Evolutionary conservation across 2,888 invertebrate genomes (phyloP), one percentile per base, ranked within the genome.

Genomic region (Hemithea aestivaria): DNA sequence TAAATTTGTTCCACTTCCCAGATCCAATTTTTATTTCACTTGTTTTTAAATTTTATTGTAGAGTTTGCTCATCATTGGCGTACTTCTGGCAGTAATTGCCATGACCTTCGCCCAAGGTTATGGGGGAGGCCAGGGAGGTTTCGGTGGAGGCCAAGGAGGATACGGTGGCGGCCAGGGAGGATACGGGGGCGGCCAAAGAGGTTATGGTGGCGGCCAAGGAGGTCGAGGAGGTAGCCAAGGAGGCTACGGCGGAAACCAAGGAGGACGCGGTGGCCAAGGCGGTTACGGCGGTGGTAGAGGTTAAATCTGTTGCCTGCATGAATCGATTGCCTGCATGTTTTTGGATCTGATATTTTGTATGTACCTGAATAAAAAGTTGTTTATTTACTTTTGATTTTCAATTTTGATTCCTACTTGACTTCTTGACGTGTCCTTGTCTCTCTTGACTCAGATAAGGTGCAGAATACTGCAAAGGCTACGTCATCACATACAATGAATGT

Each of bases 51-150:
- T 10, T 27, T 41, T 10, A 33, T 64, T 51, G 29, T 53, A 69
- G 68, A 47, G 33, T 29, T 24, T 61, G 12, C 43, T 67, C 16
- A 35, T 61, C 21, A 34, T 66, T 7, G 54, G 48, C 22, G 32
- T 65, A 10, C 21, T 58, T 8, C 25, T 60, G 43, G 57, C 55
- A 11, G 23, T 66, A 0, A 33, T 64, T 1, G 55, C 56, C 24
- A 41, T 45, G 29, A 26, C 56, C 8, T 51, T 51, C 20, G 65
- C 54, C 7, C 58, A 63, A 43, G 45, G 48, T 5, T 40, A 23
- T 10, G 45, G 43, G 2, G 52, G 49, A 1, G 28, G 30, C 6
- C 35, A 39, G 8, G 48, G 49, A 6, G 51, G 57, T 6, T 41
- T 22, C 9, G 43, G 54, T 6, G 31, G 32, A 7, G 24, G 38